A percentile compares a stretch with the other conserved stretches of the same genome.
Evolutionary conservation across 2,888 invertebrate species (phyloP).

Genomic region (Microplitis deprimator): DNA sequence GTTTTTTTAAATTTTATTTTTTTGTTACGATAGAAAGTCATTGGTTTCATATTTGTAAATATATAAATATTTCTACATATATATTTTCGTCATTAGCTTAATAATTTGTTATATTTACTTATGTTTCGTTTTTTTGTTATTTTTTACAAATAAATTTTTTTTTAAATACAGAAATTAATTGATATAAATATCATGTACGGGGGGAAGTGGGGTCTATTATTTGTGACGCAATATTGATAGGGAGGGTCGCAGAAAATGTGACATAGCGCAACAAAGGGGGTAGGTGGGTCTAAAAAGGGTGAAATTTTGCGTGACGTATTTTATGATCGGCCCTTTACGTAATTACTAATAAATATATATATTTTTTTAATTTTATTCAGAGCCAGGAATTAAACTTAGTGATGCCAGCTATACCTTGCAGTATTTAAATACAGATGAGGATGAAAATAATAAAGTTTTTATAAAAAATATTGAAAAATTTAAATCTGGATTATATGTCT

Average conservation of each 20-base stretch:
- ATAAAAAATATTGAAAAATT: slow-evolving; percentile 59
- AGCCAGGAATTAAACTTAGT: slow-evolving; percentile 28
- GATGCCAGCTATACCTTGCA: slow-evolving; percentile 55
- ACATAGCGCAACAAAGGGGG: too few species aligned
- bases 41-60: too few species aligned
- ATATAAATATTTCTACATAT: too few species aligned
- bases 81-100: too few species aligned
- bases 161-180: too few species aligned
- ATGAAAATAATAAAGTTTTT: slow-evolving; percentile 50
- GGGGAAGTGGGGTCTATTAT: too few species aligned
- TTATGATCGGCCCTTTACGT: neutral
- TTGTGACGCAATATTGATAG: too few species aligned
- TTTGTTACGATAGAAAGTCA: too few species aligned
- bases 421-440: slow-evolving; percentile 53
- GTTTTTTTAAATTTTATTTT: too few species aligned
- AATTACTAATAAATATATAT: neutral
- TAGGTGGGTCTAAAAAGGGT: neutral
- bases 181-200: too few species aligned
- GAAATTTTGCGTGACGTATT: slow-evolving; percentile 35
- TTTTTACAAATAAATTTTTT: too few species aligned
- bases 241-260: too few species aligned
- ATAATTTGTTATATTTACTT: neutral
- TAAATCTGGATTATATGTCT: slow-evolving; percentile 55
- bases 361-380: neutral
- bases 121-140: neutral